A percentile compares a stretch with the other conserved stretches of the same genome.
Conservation (phyloP, 1,140 invertebrate species). For the Sminthurides bifidus region DNA sequence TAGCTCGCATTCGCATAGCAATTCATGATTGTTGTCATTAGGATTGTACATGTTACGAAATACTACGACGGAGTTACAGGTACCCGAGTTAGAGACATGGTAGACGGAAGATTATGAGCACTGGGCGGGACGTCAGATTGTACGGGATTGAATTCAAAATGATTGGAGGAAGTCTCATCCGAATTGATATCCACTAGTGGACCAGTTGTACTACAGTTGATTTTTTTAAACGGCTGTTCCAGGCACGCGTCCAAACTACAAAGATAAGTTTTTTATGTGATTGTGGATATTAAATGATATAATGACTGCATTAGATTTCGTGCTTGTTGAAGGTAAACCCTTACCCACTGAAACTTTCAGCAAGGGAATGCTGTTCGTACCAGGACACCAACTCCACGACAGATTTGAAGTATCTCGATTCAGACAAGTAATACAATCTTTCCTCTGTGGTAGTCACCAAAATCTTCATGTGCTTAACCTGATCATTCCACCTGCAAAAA, state of each 20-base stretch:
- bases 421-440: slow-evolving; percentile 67
- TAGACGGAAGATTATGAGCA: slow-evolving; percentile 12
- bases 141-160: slow-evolving; percentile 12
- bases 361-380: slow-evolving; percentile 74
- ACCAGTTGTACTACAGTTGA: not conserved
- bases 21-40: not conserved
- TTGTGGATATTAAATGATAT: not conserved
- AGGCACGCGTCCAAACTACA: slow-evolving; percentile 21
- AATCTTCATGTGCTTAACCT: slow-evolving; percentile 78
- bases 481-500: slow-evolving; percentile 56
- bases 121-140: no score
- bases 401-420: slow-evolving; percentile 78
- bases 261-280: not conserved
- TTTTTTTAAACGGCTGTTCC: slow-evolving; percentile 21
- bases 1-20: no score
- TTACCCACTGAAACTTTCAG: slow-evolving; percentile 76
- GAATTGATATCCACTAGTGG: not conserved
- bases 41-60: not conserved
- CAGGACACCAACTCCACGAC: slow-evolving; percentile 43
- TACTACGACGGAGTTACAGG: slow-evolving; percentile 28
- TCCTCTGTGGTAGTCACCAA: slow-evolving; percentile 46
- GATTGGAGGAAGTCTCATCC: not conserved
- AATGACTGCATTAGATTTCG: not conserved
- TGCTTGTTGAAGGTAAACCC: slow-evolving; percentile 33
- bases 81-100: no score